Percentiles rank a stretch among this genome's conserved stretches.
These are phyloP conservation scores for Diplodus sargus DNA, from an alignment of 2,797 vertebrate genomes.

Conservation along the genomic window DNA sequence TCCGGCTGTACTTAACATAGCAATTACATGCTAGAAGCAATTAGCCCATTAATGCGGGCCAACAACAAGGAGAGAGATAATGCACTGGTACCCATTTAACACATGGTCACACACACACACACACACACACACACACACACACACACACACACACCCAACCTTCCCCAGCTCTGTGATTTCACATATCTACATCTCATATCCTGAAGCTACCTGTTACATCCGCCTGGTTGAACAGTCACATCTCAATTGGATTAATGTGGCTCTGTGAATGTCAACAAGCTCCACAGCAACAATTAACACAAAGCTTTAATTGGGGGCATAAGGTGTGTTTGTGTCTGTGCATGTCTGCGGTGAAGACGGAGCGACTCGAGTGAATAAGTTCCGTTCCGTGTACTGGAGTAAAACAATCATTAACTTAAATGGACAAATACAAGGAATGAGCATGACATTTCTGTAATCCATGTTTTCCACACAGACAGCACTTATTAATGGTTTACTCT, in stretches of 20 bases:
- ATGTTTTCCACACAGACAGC: neutral
- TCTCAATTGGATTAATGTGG: conserved; percentile 49
- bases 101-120: conserved; percentile 22
- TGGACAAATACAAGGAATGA: conserved; percentile 8
- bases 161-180: conserved; percentile 35
- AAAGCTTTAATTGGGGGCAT: conserved; percentile 21
- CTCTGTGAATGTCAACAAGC: conserved; percentile 58
- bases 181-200: conserved; percentile 50
- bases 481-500: conserved; percentile 1
- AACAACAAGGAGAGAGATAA: conserved; percentile 43
- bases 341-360: neutral
- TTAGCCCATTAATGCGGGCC: conserved; percentile 59
- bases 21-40: conserved; percentile 63
- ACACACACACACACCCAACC: conserved; percentile 13
- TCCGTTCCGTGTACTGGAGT: neutral
- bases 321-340: neutral
- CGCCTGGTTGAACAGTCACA: conserved; percentile 34
- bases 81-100: conserved; percentile 41
- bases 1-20: conserved; percentile 52
- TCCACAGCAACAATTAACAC: conserved; percentile 43
- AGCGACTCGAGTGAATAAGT: conserved; percentile 8
- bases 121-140: conserved; percentile 15
- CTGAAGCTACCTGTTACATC: conserved; percentile 27
- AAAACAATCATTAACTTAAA: conserved; percentile 34
- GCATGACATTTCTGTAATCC: neutral